Base-by-base conservation (phyloP, 2,797 vertebrate genomes). In the Arctocebus calabarensis region DNA sequence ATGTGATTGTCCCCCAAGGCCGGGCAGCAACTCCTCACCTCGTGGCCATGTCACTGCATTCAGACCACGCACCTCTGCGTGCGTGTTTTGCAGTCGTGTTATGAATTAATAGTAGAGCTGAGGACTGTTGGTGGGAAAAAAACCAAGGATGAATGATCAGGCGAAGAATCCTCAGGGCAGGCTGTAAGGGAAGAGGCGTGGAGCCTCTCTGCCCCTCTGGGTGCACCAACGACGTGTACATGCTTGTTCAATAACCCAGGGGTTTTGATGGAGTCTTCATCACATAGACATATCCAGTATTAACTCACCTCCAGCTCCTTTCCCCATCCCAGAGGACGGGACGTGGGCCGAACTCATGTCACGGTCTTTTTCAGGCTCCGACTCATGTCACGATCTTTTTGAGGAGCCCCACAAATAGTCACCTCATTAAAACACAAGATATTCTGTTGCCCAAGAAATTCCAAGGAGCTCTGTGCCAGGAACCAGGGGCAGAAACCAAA, bases 1-100 rank as follows among this genome's bases (percentile, higher is more conserved):
- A 4, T 23, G 32, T 84, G 52, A 20, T 3, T 48, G 7, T 57
- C 94, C 71, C 8, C 25, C 45, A n/a, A 25, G 5, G 16, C 16
- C 34, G 29, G 62, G 16, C 2, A 23, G n/a, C 4, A 55, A 1
- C 32, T 7, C 13, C 19, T 12, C 17, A 11, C 37, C 45, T 0
- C 0, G 0, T 43, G 61, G 52, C 64, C 2, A 45, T 29, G 2
- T 10, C 13, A 2, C 1, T 79, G 16, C 27, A 3, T 40, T 62
- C 70, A 74, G 81, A 81, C 66, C 66, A 70, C 62, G n/a, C 45
- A 1, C 61, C 84, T 71, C 84, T 57, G 32, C 5, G 11, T 22
- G 7, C 64, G 3, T 45, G 37, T 16, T 83, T 9, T 75, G 17
- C 61, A 43, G 2, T 40, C 59, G 43, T 2, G 7, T 27, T 20